These are phyloP conservation scores for Rhynchophorus ferrugineus DNA, from an alignment of 1,140 invertebrate genomes.

Conservation along the genomic window DNA sequence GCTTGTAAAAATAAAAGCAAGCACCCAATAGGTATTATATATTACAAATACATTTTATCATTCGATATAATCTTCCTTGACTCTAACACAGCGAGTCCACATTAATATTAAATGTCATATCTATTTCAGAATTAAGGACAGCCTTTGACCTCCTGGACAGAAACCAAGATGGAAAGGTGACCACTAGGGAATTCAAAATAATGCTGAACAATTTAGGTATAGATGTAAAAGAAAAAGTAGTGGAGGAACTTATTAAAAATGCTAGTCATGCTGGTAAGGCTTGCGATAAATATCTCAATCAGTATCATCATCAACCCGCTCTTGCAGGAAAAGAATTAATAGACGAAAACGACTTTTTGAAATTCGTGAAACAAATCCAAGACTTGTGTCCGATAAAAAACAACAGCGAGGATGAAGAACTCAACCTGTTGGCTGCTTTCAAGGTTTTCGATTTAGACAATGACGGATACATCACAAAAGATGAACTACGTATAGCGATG, in stretches of 20 bases:
- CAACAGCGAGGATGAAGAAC: slow-evolving; percentile 55
- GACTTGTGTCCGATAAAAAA: slow-evolving; percentile 52
- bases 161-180: slow-evolving; percentile 65
- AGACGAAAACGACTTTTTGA: slow-evolving; percentile 63
- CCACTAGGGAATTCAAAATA: slow-evolving; percentile 60
- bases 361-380: slow-evolving; percentile 62
- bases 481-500: slow-evolving; percentile 65
- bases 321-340: slow-evolving; percentile 44
- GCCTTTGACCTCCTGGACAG: slow-evolving; percentile 66
- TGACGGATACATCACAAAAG: slow-evolving; percentile 68
- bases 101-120: too few relatives aligned
- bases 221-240: slow-evolving; percentile 59
- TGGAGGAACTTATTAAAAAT: slow-evolving; percentile 59
- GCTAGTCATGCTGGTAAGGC: slow-evolving; percentile 57
- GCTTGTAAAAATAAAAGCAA: too few relatives aligned
- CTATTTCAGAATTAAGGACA: slow-evolving; percentile 59
- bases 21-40: too few relatives aligned
- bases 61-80: too few relatives aligned
- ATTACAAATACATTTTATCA: too few relatives aligned
- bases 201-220: slow-evolving; percentile 70
- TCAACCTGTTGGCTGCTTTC: slow-evolving; percentile 68
- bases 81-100: too few relatives aligned
- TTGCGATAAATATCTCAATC: not conserved
- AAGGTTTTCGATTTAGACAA: slow-evolving; percentile 69
- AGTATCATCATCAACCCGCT: not conserved